Percentiles rank a stretch among this genome's conserved stretches.
Evolutionary conservation across 64 coral and sea anemone species (phyloP).

Genomic region (Platygyra sinensis): DNA sequence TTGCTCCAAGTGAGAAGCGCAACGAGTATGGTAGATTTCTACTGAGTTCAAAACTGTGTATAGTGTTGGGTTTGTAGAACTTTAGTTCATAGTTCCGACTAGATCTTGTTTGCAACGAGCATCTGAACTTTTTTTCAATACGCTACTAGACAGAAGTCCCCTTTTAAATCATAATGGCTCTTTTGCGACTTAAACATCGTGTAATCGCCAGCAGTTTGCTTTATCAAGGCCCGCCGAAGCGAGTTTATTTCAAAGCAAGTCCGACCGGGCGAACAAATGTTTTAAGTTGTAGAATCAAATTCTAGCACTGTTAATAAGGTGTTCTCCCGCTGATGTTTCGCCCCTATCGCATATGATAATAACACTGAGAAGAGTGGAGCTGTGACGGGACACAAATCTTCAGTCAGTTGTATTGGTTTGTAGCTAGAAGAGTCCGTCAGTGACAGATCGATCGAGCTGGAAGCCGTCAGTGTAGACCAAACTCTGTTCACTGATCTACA

Average conservation of each 20-base stretch:
- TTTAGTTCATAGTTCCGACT: background rate
- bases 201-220: background rate
- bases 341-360: background rate
- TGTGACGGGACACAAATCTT: conserved; percentile 5
- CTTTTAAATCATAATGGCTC: background rate
- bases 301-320: background rate
- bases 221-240: background rate
- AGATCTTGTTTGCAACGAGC: background rate
- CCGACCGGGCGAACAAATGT: background rate
- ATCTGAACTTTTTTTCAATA: background rate
- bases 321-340: background rate
- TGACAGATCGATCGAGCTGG: background rate
- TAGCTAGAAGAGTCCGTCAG: background rate
- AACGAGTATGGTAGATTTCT: background rate
- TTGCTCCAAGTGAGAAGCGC: background rate
- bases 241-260: background rate
- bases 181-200: background rate
- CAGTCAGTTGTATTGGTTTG: background rate
- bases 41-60: background rate
- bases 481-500: background rate
- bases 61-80: background rate
- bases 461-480: background rate
- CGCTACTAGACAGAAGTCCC: background rate
- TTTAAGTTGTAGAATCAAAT: background rate
- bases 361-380: background rate